Conservation (phyloP, 2,797 vertebrate species). For the Xyrichtys novacula region DNA sequence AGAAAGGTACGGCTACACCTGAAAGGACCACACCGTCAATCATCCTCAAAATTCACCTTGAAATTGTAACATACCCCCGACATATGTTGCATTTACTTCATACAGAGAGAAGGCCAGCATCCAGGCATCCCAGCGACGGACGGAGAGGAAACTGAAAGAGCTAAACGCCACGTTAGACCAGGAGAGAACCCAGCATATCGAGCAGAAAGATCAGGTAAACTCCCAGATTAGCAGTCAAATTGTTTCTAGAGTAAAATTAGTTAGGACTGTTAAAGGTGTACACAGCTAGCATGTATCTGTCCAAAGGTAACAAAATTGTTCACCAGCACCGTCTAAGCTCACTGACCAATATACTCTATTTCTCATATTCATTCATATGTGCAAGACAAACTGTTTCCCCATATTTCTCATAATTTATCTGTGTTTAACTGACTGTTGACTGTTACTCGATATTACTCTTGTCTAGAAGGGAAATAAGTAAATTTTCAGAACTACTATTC, state of each 20-base stretch:
- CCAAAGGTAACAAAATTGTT: background rate
- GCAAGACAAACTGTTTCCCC: too few relatives aligned
- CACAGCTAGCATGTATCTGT: background rate
- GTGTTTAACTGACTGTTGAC: background rate
- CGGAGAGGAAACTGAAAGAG: constrained; percentile 94
- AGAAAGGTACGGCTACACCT: constrained; percentile 84
- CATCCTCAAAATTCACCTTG: too few relatives aligned
- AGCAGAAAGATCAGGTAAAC: constrained; percentile 93
- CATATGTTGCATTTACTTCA: background rate
- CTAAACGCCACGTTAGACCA: constrained; percentile 92
- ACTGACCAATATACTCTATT: background rate
- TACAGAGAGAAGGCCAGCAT: constrained; percentile 89
- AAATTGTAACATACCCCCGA: too few relatives aligned
- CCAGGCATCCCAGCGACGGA: constrained; percentile 89
- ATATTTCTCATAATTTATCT: too few relatives aligned
- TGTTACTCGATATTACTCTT: background rate
- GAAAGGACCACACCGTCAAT: background rate
- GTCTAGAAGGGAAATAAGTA: too few relatives aligned
- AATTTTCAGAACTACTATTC: too few relatives aligned
- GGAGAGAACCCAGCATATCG: constrained; percentile 89
- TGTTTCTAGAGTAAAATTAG: too few relatives aligned
- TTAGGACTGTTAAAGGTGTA: background rate
- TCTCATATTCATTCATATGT: too few relatives aligned
- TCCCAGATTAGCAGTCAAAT: constrained; percentile 3
- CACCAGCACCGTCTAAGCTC: background rate